A percentile compares a stretch with the other conserved stretches of the same genome.
These are phyloP conservation scores for Callospermophilus lateralis DNA, from an alignment of 2,113 vertebrate genomes.

Conservation along the genomic window DNA sequence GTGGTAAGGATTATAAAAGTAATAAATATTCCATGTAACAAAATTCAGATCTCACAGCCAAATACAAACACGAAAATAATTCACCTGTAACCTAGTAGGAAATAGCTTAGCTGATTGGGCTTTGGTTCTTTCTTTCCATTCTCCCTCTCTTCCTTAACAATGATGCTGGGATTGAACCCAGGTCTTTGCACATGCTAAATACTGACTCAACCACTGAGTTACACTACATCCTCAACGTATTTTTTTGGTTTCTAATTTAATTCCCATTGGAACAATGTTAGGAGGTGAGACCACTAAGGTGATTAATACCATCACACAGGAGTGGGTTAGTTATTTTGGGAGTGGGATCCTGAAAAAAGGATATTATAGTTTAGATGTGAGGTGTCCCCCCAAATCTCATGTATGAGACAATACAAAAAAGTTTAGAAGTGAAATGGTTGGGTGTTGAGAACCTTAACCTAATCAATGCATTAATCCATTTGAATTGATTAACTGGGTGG, in stretches of 20 bases:
- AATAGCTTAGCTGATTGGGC: background rate
- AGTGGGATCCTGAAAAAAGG: background rate
- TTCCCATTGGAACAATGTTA: background rate
- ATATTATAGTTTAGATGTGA: too few species aligned
- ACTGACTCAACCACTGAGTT: background rate
- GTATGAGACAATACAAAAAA: too few species aligned
- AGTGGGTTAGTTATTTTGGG: background rate
- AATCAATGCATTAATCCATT: too few species aligned
- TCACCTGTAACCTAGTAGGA: background rate
- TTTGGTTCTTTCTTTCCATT: background rate
- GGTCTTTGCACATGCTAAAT: background rate
- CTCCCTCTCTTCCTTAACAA: background rate
- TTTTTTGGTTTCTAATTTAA: background rate
- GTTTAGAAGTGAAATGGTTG: too few species aligned
- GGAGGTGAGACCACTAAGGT: background rate
- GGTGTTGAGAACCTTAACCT: too few species aligned
- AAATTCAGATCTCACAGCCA: background rate
- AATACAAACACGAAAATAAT: slow-evolving; percentile 1
- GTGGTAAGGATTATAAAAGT: background rate
- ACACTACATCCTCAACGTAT: too few species aligned
- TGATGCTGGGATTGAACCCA: background rate
- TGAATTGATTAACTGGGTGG: too few species aligned
- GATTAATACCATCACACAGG: background rate
- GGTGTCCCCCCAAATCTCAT: too few species aligned
- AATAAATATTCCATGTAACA: background rate